phyloP scores from a whole-genome alignment of 2,113 vertebrate genomes.

The Dermatemys mawii region DNA sequence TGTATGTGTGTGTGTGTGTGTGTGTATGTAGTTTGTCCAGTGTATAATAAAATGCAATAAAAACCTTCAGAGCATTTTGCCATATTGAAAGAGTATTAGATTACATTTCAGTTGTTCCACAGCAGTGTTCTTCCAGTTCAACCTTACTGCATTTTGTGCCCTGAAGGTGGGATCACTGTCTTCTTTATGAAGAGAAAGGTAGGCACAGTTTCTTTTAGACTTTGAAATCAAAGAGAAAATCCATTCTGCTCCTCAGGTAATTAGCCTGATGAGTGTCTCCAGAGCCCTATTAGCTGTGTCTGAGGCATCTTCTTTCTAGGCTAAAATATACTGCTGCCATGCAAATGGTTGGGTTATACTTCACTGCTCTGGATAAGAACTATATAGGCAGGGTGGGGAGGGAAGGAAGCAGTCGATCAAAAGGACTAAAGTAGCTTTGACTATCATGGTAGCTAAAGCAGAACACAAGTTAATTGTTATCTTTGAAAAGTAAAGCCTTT shows the following conservation, averaged over 20 bases:
- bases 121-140: neutral
- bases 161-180: neutral
- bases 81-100: neutral
- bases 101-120: neutral
- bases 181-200: neutral
- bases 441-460: neutral
- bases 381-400: neutral
- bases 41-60: slow-evolving; percentile 5
- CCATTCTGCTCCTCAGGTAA: slow-evolving; percentile 12
- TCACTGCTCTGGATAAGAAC: neutral
- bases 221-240: slow-evolving; percentile 56
- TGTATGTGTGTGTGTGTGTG: too few species aligned
- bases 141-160: neutral
- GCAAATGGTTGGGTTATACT: neutral
- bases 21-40: neutral
- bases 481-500: neutral
- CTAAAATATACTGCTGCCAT: slow-evolving; percentile 10
- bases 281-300: neutral
- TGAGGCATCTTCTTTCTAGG: neutral
- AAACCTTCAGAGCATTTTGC: neutral
- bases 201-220: slow-evolving; percentile 12
- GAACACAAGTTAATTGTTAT: neutral
- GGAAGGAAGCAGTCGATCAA: neutral
- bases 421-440: neutral
- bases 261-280: slow-evolving; percentile 24